Percentiles rank a stretch among this genome's conserved stretches.
Evolutionary conservation across 1,140 invertebrate species (phyloP).

Genomic region (Papilio xuthus): DNA sequence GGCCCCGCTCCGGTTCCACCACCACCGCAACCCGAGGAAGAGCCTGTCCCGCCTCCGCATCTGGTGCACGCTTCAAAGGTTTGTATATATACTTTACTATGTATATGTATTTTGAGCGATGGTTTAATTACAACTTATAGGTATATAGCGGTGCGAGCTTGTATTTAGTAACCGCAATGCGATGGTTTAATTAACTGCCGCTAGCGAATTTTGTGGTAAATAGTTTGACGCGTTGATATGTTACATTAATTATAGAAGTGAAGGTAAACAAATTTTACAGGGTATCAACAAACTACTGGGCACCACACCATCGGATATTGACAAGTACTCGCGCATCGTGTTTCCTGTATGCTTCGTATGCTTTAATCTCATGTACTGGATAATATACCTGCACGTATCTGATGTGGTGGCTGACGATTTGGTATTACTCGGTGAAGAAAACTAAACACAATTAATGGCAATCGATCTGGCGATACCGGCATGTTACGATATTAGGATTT

Average conservation of each 20-base stretch:
- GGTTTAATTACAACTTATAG: conserved; percentile 26
- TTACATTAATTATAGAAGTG: conserved; percentile 45
- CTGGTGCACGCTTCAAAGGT: conserved; percentile 89
- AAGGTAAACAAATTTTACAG: conserved; percentile 72
- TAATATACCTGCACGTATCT: conserved; percentile 97
- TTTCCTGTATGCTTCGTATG: conserved; percentile 98
- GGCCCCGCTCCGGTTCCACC: conserved; percentile 68
- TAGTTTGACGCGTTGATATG: conserved; percentile 3
- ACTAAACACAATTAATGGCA: conserved; percentile 77
- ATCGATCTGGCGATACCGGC: not conserved
- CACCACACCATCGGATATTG: conserved; percentile 96
- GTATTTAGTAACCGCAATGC: conserved; percentile 25
- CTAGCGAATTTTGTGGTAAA: conserved; percentile 16
- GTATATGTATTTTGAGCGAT: conserved; percentile 22
- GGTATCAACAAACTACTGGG: conserved; percentile 94
- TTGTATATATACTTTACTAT: conserved; percentile 33
- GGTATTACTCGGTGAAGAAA: conserved; percentile 90
- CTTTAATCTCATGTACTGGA: conserved; percentile 99
- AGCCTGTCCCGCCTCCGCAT: conserved; percentile 86
- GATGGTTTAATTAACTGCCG: conserved; percentile 32
- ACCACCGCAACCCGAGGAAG: conserved; percentile 81
- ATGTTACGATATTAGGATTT: conserved; percentile 25
- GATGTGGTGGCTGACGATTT: conserved; percentile 96
- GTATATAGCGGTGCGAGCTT: conserved; percentile 31
- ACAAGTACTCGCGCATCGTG: conserved; percentile 97